Base-by-base conservation (phyloP, 2,797 vertebrate genomes). In the Amblyopsis hoosieri region DNA sequence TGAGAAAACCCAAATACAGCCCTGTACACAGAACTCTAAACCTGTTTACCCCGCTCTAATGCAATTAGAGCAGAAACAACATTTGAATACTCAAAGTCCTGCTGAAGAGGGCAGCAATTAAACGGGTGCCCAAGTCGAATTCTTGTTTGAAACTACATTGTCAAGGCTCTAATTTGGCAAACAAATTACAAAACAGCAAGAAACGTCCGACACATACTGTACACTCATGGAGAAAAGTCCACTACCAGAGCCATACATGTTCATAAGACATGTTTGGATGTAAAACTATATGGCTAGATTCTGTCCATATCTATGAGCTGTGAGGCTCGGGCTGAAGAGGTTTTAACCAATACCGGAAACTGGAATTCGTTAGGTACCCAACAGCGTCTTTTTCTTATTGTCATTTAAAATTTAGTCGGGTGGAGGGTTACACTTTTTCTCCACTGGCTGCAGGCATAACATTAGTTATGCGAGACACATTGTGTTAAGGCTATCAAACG, bases 61-160 rank as follows among this genome's bases (percentile, higher is more conserved):
- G 50, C 71, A 76, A 77, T 81, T 74, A 74, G 61, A 59, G 47
- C 33, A 55, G 62, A 76, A 59, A 52, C 62, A 54, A n/a, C 51
- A 68, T 62, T 2, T 0, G 48, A 57, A 73, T 65, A 66, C 64
- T 67, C 31, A 72, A 64, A 37, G 9, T 9, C 37, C 37, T 7
- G 37, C 37, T 37, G 37, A 37, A 7, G 37, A 37, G 37, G 42
- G 49, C 4, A 29, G 19, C 55, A 53, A 57, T 48, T 48, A 71
- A 63, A 71, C 1, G 3, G 17, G 12, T 13, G 0, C 13, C 3
- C 4, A 37, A 7, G 12, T n/a, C 8, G 55, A 74, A 64, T 73
- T 69, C 65, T 58, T 62, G 71, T 68, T 57, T 15, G 45, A 74
- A 59, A 64, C 33, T 37, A 56, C 62, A 70, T 0, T 0, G 10